Evolutionary conservation across 2,797 vertebrate genomes (phyloP).

Genomic region (Tokudaia tokunoshimensis): DNA sequence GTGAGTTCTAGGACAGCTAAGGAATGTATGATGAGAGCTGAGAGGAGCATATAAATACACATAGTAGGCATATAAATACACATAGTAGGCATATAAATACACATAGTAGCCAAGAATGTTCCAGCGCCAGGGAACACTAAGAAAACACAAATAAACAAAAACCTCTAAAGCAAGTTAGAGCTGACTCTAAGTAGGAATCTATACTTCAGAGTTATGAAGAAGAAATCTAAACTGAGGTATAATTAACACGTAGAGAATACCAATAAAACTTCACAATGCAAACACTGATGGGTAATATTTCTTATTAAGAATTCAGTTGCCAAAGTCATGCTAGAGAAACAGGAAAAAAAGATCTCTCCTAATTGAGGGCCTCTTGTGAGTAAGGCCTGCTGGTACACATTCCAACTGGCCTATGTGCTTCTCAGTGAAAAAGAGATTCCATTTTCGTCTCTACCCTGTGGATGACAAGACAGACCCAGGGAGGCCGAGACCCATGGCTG

Average conservation of each 20-base stretch:
- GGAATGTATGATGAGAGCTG: neutral
- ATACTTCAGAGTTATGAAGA: neutral
- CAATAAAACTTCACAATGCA: constrained; percentile 29
- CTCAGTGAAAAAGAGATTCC: neutral
- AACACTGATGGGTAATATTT: neutral
- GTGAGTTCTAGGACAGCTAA: neutral
- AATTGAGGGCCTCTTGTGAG: neutral
- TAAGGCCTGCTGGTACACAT: neutral
- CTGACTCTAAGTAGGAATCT: neutral
- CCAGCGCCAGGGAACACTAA: neutral
- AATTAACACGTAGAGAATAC: constrained; percentile 25
- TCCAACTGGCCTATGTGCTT: neutral
- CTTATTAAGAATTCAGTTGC: constrained; percentile 14
- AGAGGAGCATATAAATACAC: neutral
- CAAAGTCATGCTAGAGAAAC: neutral
- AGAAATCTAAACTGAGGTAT: constrained; percentile 8
- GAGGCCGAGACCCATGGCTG: neutral
- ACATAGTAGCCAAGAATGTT: neutral
- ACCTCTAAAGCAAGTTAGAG: neutral
- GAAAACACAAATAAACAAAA: neutral
- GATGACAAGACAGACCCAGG: neutral
- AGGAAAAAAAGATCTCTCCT: neutral
- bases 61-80: neutral
- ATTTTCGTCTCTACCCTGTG: neutral
- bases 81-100: neutral